Evolutionary conservation across 2,113 vertebrate genomes (phyloP).

Genomic region (Lathamus discolor): DNA sequence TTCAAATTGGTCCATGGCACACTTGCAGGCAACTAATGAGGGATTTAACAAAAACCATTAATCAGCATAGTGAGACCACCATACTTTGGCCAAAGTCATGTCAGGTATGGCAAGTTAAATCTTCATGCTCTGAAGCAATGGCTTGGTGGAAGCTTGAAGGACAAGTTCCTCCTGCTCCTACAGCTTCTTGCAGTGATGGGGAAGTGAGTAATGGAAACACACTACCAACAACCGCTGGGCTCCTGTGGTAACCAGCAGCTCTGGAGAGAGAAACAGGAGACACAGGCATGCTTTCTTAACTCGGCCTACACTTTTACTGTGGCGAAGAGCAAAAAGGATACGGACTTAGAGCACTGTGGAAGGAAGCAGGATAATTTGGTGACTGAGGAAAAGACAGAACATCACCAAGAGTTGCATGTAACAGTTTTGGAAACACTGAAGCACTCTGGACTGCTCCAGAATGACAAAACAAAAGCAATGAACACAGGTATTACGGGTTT

Average conservation of each 20-base stretch:
- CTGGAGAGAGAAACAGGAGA: not conserved
- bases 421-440: not conserved
- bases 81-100: not conserved
- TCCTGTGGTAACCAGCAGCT: not conserved
- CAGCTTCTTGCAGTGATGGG: not conserved
- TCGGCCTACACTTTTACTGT: not conserved
- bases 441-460: not conserved
- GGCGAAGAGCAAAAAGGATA: not conserved
- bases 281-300: not conserved
- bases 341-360: not conserved
- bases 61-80: not conserved
- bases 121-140: not conserved
- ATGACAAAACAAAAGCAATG: not conserved
- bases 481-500: not conserved
- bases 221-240: not conserved
- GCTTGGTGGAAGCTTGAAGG: not conserved
- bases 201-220: not conserved
- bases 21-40: not conserved
- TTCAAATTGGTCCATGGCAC: not conserved
- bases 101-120: not conserved
- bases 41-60: not conserved
- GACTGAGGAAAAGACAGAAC: not conserved
- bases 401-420: not conserved
- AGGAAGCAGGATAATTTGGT: not conserved
- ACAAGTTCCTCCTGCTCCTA: conserved; percentile 3